Conservation (phyloP, 2,113 vertebrate genomes). For the Melanostigma gelatinosum region DNA sequence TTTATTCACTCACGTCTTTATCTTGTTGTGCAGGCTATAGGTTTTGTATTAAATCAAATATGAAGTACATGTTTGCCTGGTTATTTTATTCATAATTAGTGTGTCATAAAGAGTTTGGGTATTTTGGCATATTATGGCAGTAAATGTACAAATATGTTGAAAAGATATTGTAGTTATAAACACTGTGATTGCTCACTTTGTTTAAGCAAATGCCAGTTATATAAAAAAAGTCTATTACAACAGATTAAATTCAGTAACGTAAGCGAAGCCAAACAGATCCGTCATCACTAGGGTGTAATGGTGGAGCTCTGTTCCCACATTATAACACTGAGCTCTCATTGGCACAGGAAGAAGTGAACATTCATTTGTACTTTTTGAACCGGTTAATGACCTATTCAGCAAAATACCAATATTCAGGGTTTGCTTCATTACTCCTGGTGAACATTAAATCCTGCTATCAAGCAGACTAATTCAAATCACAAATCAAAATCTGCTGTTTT, state of each 20-base stretch:
- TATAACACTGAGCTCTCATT: constrained; percentile 53
- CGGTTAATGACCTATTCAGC: constrained; percentile 71
- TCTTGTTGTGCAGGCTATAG: neutral
- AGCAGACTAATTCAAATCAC: constrained; percentile 67
- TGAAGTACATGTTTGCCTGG: neutral
- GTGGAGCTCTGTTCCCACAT: constrained; percentile 40
- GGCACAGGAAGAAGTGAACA: constrained; percentile 50
- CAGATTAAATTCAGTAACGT: constrained; percentile 36
- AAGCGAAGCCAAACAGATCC: constrained; percentile 26
- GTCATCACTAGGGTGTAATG: constrained; percentile 25
- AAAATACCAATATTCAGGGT: constrained; percentile 55
- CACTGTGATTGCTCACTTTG: neutral
- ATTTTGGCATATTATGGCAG: neutral
- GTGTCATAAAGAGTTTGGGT: neutral
- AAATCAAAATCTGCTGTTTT: constrained; percentile 60
- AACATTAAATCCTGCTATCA: constrained; percentile 57
- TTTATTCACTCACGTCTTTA: neutral
- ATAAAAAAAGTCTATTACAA: neutral
- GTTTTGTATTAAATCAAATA: neutral
- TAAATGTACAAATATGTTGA: neutral
- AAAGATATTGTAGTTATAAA: neutral
- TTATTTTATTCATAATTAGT: neutral
- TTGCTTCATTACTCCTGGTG: constrained; percentile 60
- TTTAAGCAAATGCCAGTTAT: neutral
- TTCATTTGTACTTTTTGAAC: constrained; percentile 72